These are phyloP conservation scores for Merops nubicus DNA, from an alignment of 2,113 vertebrate species.

Conservation along the genomic window DNA sequence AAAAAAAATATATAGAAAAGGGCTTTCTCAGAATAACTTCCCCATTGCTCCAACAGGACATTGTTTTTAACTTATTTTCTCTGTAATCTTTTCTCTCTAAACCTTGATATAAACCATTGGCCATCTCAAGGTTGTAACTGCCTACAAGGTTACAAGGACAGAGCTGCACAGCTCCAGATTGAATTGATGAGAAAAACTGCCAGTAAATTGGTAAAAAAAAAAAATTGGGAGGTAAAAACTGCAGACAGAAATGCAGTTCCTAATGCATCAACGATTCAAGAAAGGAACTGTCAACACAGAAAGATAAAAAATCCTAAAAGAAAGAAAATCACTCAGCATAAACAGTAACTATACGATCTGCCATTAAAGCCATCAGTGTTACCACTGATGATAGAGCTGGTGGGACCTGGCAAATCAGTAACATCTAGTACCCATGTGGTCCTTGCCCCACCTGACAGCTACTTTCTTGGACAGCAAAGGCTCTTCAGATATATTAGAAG, in stretches of 20 bases:
- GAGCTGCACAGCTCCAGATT: background rate
- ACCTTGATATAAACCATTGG: background rate
- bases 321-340: background rate
- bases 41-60: background rate
- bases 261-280: background rate
- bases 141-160: background rate
- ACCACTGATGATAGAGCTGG: background rate
- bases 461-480: background rate
- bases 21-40: background rate
- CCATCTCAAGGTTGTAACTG: background rate
- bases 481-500: background rate
- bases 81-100: background rate
- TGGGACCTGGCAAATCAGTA: background rate
- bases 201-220: background rate
- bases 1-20: background rate
- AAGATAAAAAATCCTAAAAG: background rate
- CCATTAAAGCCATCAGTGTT: background rate
- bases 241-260: background rate
- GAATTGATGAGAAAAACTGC: background rate
- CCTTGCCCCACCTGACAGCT: background rate
- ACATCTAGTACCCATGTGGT: rapidly evolving
- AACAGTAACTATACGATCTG: background rate
- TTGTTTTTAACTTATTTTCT: background rate
- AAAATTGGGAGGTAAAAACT: background rate
- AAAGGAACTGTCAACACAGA: background rate